phyloP scores from a whole-genome alignment of 2,797 vertebrate genomes.

The Malurus leucopterus region DNA sequence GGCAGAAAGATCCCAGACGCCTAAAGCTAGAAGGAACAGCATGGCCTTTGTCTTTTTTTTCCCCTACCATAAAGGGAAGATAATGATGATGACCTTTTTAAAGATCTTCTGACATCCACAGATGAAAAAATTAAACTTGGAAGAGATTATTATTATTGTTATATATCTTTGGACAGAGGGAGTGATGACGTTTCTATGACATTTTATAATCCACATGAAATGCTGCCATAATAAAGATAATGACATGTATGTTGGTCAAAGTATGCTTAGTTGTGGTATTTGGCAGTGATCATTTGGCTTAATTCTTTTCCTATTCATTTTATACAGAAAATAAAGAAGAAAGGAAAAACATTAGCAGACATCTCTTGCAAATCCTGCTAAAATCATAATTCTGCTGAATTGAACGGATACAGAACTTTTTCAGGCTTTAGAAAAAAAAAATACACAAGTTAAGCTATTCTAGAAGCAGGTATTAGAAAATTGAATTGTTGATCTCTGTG shows the following conservation, averaged over 20 bases:
- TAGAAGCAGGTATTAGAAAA: not conserved
- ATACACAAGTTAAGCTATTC: not conserved
- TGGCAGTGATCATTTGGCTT: constrained; percentile 19
- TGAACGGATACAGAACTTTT: not conserved
- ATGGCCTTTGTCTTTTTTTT: constrained; percentile 9
- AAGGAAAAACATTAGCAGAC: not conserved
- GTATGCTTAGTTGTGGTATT: constrained; percentile 35
- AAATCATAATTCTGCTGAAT: not conserved
- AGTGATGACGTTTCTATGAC: constrained; percentile 18
- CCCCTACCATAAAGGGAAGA: not conserved
- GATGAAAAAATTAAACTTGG: constrained; percentile 16
- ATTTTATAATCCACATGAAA: constrained; percentile 36
- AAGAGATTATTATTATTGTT: constrained; percentile 34
- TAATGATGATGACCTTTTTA: constrained; percentile 37
- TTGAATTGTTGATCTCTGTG: not conserved
- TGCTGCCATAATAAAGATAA: constrained; percentile 37
- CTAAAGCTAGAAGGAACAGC: constrained; percentile 13
- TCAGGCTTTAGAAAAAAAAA: not conserved
- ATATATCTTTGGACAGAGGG: constrained; percentile 1
- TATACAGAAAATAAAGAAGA: not conserved
- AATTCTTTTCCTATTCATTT: not conserved
- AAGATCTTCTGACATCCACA: constrained; percentile 35
- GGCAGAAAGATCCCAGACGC: not conserved
- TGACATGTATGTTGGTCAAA: constrained; percentile 10
- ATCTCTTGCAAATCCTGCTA: not conserved